Conservation (phyloP, 2,797 vertebrate genomes). For the Pangasius krempfi region DNA sequence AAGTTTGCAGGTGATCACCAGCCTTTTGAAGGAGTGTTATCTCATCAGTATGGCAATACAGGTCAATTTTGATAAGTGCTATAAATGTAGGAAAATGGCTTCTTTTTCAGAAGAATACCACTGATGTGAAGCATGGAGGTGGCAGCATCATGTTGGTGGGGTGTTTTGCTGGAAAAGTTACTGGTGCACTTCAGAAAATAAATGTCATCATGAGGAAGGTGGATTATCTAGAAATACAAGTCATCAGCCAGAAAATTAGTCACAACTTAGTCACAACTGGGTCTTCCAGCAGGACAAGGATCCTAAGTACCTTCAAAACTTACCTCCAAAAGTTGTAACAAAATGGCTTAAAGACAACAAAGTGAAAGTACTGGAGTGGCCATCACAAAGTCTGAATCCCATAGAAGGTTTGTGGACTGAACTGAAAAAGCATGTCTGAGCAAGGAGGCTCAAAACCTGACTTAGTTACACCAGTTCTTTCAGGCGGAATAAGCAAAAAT, state of each 20-base stretch:
- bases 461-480: too few relatives aligned
- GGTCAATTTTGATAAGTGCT: background rate
- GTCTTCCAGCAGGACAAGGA: background rate
- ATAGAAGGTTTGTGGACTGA: background rate
- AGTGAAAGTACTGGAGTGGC: background rate
- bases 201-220: background rate
- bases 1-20: background rate
- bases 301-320: background rate
- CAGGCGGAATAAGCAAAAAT: background rate
- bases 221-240: background rate
- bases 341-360: background rate
- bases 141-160: background rate
- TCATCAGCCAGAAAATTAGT: background rate
- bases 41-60: background rate
- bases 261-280: background rate
- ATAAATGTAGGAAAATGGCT: background rate
- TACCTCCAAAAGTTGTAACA: background rate
- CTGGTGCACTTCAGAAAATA: background rate
- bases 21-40: background rate
- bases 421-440: background rate
- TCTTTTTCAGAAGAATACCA: background rate
- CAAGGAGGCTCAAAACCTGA: background rate
- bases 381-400: background rate
- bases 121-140: background rate
- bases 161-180: background rate